Base-by-base conservation (phyloP, 2,797 vertebrate species). In the Podargus strigoides region DNA sequence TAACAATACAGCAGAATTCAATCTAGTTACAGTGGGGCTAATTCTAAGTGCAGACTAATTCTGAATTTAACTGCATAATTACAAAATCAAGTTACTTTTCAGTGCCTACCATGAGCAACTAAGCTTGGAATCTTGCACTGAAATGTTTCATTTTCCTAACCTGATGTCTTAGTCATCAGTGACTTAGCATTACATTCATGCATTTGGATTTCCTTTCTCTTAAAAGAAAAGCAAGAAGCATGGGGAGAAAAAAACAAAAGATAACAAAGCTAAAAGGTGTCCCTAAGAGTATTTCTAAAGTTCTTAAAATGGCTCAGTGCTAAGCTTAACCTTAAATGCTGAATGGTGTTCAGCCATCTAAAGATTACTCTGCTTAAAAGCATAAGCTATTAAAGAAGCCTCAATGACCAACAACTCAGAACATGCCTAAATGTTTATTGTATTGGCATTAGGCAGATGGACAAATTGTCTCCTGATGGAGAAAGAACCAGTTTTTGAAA, bases 341-440 rank as follows among this genome's bases (percentile, higher is more conserved):
- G 63, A 41, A 70, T 49, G 44, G 63, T 80, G 63, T 91, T 90
- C 77, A 88, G 74, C 66, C 77, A 59, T 85, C 47, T 79, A n/a
- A 86, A 85, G 80, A 82, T 59, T 59, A 73, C 34, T 95, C 34
- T 94, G n/a, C 34, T 84, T 95, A 87, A 91, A 95, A 67, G 59
- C 39, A 12, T 62, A 76, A 93, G 53, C 67, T 85, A 30, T 88
- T 94, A 82, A 37, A 84, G 83, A 90, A 91, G 89, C 39, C 32
- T 76, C 85, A 93, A 90, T 70, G 52, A 72, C 52, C 44, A 90
- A 76, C 95, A 90, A 73, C 47, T 89, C 88, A 60, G 77, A 90
- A 90, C 74, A 73, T 36, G 88, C 66, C 63, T 69, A 76, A 63
- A 50, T 41, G 59, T 78, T 89, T 80, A 63, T 56, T 82, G 32